A percentile compares a stretch with the other conserved stretches of the same genome.
Conservation (phyloP, 2,113 vertebrate species). For the Pantherophis guttatus region DNA sequence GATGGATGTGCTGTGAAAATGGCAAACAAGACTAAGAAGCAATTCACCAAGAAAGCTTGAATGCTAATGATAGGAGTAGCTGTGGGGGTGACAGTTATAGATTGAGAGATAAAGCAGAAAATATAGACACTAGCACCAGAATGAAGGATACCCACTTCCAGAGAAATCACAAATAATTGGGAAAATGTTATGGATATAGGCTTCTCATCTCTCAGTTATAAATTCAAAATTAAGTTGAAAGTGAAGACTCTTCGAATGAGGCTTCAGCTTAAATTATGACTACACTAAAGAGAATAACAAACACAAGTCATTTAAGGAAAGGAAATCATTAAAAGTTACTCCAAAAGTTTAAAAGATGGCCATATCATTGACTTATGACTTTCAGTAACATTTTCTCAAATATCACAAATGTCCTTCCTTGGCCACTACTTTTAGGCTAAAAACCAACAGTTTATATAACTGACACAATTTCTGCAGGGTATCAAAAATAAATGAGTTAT, state of each 20-base stretch:
- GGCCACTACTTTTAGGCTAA: neutral
- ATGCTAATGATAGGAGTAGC: neutral
- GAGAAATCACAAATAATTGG: neutral
- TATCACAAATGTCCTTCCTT: neutral
- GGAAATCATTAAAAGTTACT: neutral
- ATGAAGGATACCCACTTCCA: neutral
- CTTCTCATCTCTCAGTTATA: neutral
- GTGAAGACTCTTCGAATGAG: neutral
- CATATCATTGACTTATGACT: neutral
- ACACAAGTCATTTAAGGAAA: neutral
- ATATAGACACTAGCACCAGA: neutral
- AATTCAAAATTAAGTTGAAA: neutral
- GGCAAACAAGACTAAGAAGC: neutral
- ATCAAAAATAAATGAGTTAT: neutral
- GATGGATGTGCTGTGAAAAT: neutral
- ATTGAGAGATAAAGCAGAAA: neutral
- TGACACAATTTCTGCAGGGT: neutral
- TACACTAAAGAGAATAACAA: neutral
- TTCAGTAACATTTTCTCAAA: neutral
- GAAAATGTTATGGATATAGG: neutral
- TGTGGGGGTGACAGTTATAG: neutral
- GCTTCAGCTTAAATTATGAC: neutral
- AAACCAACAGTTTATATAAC: neutral
- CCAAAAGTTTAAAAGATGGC: neutral
- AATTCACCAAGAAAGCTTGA: neutral